A percentile compares a stretch with the other conserved stretches of the same genome.
Evolutionary conservation across 2,797 vertebrate genomes (phyloP).

Genomic region (Danio albolineatus): DNA sequence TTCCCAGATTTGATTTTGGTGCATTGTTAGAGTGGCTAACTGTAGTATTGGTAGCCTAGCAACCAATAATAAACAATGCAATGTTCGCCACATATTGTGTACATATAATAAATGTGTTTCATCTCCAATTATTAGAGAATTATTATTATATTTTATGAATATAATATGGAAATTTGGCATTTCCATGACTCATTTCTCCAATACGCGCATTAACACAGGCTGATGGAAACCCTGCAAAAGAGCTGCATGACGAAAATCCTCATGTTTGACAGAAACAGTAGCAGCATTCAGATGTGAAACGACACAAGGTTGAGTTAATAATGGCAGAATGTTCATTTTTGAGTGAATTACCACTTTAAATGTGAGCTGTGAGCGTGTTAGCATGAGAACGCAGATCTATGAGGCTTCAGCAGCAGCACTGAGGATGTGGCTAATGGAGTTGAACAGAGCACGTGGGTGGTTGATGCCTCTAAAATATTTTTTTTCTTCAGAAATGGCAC

Average conservation of each 20-base stretch:
- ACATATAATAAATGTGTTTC: no score
- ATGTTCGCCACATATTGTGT: no score
- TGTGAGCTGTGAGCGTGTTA: slow-evolving; percentile 2
- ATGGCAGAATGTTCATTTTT: slow-evolving; percentile 5
- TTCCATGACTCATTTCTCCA: no score
- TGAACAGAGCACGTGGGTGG: slow-evolving; percentile 49
- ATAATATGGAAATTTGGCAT: no score
- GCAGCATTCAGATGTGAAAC: neutral
- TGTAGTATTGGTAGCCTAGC: no score
- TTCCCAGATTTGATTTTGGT: no score
- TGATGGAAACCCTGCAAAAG: no score
- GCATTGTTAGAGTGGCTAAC: no score
- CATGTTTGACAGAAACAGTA: neutral
- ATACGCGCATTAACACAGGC: no score
- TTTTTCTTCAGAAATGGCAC: slow-evolving; percentile 30
- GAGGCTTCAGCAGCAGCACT: slow-evolving; percentile 13
- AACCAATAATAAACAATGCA: no score
- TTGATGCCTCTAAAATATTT: slow-evolving; percentile 39
- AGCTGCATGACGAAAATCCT: neutral
- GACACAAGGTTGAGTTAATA: neutral
- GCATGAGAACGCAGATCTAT: neutral
- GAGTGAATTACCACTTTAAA: neutral
- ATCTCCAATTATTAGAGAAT: no score
- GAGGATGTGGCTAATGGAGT: slow-evolving; percentile 35
- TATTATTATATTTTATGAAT: no score